Percentiles rank a stretch among this genome's conserved stretches.
These are phyloP conservation scores for Grus americana DNA, from an alignment of 2,113 vertebrate species.

Conservation along the genomic window DNA sequence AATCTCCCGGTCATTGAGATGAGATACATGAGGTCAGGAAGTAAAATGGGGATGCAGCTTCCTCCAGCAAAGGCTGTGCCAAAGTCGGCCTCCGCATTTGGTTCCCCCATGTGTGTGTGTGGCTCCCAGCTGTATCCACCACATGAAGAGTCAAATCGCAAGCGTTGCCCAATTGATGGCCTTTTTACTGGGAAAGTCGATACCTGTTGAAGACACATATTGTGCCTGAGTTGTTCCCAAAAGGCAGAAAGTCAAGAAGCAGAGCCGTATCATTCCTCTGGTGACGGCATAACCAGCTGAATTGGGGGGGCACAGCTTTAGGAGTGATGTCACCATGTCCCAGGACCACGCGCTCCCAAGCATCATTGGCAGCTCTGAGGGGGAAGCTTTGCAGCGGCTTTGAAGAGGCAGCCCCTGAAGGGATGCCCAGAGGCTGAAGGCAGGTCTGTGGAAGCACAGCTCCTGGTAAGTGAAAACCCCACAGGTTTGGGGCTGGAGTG, in stretches of 20 bases:
- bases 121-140: not conserved
- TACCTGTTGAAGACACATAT: not conserved
- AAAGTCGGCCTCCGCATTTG: not conserved
- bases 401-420: not conserved
- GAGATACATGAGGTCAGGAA: not conserved
- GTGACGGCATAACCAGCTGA: not conserved
- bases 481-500: not conserved
- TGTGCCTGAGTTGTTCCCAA: not conserved
- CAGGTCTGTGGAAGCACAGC: not conserved
- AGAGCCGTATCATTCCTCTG: not conserved
- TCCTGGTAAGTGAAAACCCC: not conserved
- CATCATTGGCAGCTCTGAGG: not conserved
- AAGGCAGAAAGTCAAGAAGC: not conserved
- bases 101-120: not conserved
- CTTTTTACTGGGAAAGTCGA: not conserved
- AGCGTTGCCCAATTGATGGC: not conserved
- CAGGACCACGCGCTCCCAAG: rapidly evolving
- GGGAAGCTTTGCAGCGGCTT: not conserved
- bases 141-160: not conserved
- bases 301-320: not conserved
- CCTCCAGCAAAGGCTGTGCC: not conserved
- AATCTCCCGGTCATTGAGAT: not conserved
- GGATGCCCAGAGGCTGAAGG: not conserved
- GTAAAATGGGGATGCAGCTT: not conserved
- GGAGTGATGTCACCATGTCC: not conserved